Evolutionary conservation across 2,113 vertebrate species (phyloP), one percentile per base, ranked within the genome.

Genomic region (Otis tarda): DNA sequence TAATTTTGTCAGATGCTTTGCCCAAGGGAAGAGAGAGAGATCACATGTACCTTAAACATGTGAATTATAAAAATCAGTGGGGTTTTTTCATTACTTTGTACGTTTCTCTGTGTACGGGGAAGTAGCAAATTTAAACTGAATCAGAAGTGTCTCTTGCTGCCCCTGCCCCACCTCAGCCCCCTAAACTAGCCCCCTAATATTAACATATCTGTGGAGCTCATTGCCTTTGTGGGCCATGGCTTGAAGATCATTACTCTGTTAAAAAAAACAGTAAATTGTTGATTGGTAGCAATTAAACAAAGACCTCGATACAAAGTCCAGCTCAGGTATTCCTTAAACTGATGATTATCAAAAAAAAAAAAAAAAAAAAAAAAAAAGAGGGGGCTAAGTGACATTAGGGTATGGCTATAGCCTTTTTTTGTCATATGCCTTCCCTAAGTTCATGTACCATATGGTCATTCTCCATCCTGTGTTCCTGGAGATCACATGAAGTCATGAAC

Each of bases 81-180:
- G 0, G 2, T 59, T 39, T 45, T 7, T 53, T 53, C 59, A 31
- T 63, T 13, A 12, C 8, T 43, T n/a, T 28, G 0, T 21, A 6
- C 82, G 41, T 91, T 87, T 55, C 28, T 6, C 6, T 37, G 4
- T 16, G 4, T 25, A 10, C 20, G 57, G 10, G 25, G 24, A 69
- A 49, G 20, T 5, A 39, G 14, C 5, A 73, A 76, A 67, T 35
- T 71, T 35, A 67, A 61, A 68, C 9, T 7, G 14, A 35, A 57
- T 77, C 20, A 50, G 10, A 70, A 28, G 2, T 16, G 25, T 37
- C 4, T 33, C 49, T 6, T 3, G 33, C 52, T 49, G 14, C 25
- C 4, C 8, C 52, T 53, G 52, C 2, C 15, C 35, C 0, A 1
- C 7, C 24, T 12, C 49, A 50, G 39, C 4, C 12, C 20, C 35